Conservation (phyloP, 2,113 vertebrate genomes). For the Paedocypris sp. region DNA sequence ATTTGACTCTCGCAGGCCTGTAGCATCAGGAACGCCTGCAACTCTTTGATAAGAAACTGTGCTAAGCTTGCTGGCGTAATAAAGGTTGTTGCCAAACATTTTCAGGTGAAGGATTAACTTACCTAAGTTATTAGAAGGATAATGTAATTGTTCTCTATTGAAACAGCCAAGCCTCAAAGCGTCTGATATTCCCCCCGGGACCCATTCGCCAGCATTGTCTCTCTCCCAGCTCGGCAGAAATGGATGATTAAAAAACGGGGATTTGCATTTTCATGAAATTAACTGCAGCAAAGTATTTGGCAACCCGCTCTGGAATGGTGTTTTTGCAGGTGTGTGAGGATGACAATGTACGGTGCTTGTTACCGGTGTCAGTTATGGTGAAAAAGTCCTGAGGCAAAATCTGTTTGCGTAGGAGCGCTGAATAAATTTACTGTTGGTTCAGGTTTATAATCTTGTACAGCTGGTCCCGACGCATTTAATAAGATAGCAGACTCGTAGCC, state of each 20-base stretch:
- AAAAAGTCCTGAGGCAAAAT: constrained; percentile 17
- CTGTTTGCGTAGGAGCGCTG: constrained; percentile 11
- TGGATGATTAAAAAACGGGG: constrained; percentile 34
- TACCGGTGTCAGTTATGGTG: constrained; percentile 8
- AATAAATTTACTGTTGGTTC: constrained; percentile 15
- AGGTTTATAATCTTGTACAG: background rate
- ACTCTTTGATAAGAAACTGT: constrained; percentile 23
- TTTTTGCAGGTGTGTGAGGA: constrained; percentile 13
- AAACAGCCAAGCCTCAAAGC: constrained; percentile 22
- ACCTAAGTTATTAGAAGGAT: constrained; percentile 33
- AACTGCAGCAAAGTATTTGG: constrained; percentile 28
- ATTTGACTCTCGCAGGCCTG: too few species aligned
- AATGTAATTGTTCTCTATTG: constrained; percentile 40
- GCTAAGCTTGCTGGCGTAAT: constrained; percentile 22
- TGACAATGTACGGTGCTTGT: constrained; percentile 7
- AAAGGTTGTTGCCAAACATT: constrained; percentile 22
- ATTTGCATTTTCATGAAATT: constrained; percentile 43
- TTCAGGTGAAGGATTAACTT: constrained; percentile 36
- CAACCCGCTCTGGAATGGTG: constrained; percentile 11
- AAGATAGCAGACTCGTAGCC: background rate
- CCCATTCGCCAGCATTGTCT: constrained; percentile 34
- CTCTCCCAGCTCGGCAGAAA: constrained; percentile 29
- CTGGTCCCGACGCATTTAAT: constrained; percentile 5
- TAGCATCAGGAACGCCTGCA: constrained; percentile 16
- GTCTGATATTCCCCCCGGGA: constrained; percentile 35